Base-by-base conservation (phyloP, 2,113 vertebrate species). In the Coregonus clupeaformis region DNA sequence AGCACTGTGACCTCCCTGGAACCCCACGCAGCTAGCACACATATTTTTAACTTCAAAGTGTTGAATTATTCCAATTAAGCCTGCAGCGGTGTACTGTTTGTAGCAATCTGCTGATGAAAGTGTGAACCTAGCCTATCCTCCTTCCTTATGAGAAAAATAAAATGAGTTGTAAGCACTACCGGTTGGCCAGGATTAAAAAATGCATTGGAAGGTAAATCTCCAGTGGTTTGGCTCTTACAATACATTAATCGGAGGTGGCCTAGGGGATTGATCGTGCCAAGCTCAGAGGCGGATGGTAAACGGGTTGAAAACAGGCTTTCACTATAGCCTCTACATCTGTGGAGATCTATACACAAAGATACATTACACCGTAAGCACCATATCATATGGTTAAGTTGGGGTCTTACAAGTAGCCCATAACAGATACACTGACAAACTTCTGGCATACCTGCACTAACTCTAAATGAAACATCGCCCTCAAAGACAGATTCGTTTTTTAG, bases 61-160 rank as follows among this genome's bases (percentile, higher is more conserved):
- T 74, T 84, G 78, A 86, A 89, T 90, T 85, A 89, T 91, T 91
- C 82, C 80, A 87, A 91, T 90, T 86, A 89, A 78, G 84, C 87
- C 83, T 18, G 69, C 74, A 81, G 86, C 80, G 2, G 63, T 47
- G 20, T 81, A 79, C 71, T 77, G 75, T 80, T 84, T 65, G 29
- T 18, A 75, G 73, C 82, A 79, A 84, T 84, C 83, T 84, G 78
- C 86, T 87, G 84, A 91, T 89, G 84, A 90, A 89, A 91, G 78
- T 82, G 77, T 69, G 77, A 30, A 73, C 75, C 77, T n/a, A 75
- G 80, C 68, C 73, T 71, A 74, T 80, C 80, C 76, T 67, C 60
- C 72, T 66, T 22, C 64, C 68, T 74, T 63, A 72, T 24, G 71
- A 80, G 75, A 76, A 47, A 27, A 64, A 64, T 25, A 69, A 69